Evolutionary conservation across 2,113 vertebrate genomes (phyloP).

Genomic region (Phylloscopus trochiloides): DNA sequence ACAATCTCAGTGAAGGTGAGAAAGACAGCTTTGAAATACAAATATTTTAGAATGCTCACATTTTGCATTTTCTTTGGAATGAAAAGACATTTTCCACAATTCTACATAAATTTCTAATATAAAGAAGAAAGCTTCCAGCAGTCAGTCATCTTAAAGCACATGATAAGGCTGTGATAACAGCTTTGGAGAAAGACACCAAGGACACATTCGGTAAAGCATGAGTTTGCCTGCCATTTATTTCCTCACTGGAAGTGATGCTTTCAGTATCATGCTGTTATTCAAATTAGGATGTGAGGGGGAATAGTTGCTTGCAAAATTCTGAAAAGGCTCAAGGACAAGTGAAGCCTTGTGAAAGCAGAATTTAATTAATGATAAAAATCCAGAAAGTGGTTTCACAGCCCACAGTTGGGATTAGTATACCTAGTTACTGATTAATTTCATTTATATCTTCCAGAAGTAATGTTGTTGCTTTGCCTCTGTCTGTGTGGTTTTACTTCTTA

Average conservation of each 20-base stretch:
- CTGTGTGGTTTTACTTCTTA: not conserved
- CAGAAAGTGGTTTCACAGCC: not conserved
- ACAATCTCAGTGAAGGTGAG: not conserved
- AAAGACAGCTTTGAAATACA: not conserved
- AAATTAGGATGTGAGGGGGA: not conserved
- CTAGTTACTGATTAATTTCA: not conserved
- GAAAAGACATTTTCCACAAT: not conserved
- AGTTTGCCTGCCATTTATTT: not conserved
- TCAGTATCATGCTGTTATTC: not conserved
- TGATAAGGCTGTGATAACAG: not conserved
- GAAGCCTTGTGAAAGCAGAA: not conserved
- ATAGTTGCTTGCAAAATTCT: not conserved
- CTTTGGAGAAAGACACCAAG: not conserved
- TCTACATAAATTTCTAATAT: not conserved
- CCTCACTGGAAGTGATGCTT: not conserved
- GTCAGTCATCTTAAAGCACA: not conserved
- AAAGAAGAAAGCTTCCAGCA: not conserved
- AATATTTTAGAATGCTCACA: not conserved
- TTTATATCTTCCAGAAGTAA: not conserved
- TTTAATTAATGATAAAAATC: not conserved
- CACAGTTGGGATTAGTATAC: not conserved
- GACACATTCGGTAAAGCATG: not conserved
- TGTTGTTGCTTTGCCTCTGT: not conserved
- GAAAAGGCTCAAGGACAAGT: constrained; percentile 1
- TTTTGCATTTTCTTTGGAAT: not conserved